Evolutionary conservation across 2,888 invertebrate genomes (phyloP).

Genomic region (Amiota mariae): DNA sequence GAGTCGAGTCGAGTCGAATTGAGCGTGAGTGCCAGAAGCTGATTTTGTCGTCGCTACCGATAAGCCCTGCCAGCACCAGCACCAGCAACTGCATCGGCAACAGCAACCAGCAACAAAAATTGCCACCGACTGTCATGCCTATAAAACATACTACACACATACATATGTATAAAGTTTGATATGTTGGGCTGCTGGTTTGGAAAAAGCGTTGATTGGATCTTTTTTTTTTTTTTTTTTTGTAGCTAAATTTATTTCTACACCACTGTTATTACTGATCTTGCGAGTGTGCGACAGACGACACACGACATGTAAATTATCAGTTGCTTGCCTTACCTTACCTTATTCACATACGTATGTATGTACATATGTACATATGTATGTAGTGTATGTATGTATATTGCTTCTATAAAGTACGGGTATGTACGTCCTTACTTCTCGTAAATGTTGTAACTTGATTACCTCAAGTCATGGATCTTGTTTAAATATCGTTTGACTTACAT

Average conservation of each 20-base stretch:
- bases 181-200: conserved; percentile 45
- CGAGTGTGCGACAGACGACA: conserved; percentile 41
- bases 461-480: conserved; percentile 51
- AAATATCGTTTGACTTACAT: conserved; percentile 47
- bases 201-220: conserved; percentile 70
- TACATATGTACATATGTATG: too few species aligned
- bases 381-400: too few species aligned
- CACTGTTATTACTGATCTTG: conserved; percentile 34
- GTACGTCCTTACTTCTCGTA: too few species aligned
- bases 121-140: conserved; percentile 5
- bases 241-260: background rate
- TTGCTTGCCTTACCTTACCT: conserved; percentile 7
- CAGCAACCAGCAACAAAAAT: conserved; percentile 12
- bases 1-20: conserved; percentile 8
- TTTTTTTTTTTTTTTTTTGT: conserved; percentile 44
- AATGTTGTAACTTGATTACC: conserved; percentile 22
- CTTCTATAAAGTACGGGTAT: too few species aligned
- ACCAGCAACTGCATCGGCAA: conserved; percentile 23
- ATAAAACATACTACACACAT: background rate
- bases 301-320: conserved; percentile 69
- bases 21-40: conserved; percentile 71
- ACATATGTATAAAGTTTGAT: background rate
- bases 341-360: background rate
- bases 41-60: conserved; percentile 65
- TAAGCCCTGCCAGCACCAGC: conserved; percentile 55